Conservation (phyloP, 2,888 invertebrate species). For the Schrankia costaestrigalis region DNA sequence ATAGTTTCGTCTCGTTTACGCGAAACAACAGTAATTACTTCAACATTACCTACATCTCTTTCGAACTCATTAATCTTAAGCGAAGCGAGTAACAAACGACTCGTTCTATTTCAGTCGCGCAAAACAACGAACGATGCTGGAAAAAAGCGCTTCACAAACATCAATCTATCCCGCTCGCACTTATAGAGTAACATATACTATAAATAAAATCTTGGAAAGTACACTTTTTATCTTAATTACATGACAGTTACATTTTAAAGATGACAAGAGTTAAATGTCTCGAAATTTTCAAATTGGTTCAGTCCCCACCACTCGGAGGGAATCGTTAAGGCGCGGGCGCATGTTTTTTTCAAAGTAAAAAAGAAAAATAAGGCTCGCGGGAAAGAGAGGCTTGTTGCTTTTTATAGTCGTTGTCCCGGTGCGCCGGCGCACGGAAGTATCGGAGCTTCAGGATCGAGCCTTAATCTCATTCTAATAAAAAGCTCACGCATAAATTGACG, state of each 20-base stretch:
- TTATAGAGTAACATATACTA: slow-evolving; percentile 29
- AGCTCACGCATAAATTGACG: slow-evolving; percentile 76
- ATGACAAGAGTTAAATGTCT: slow-evolving; percentile 57
- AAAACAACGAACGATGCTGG: slow-evolving; percentile 43
- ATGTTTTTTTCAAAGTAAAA: slow-evolving; percentile 58
- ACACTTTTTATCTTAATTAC: slow-evolving; percentile 51
- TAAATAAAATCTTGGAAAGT: slow-evolving; percentile 53
- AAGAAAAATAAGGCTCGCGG: slow-evolving; percentile 68
- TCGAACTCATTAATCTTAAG: slow-evolving; percentile 71
- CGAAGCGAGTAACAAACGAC: slow-evolving; percentile 49
- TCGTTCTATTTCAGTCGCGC: slow-evolving; percentile 71
- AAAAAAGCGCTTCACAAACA: slow-evolving; percentile 33
- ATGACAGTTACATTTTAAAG: slow-evolving; percentile 49
- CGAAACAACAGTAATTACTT: slow-evolving; percentile 68
- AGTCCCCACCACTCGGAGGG: slow-evolving; percentile 54
- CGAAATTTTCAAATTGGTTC: slow-evolving; percentile 53
- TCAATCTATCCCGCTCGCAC: slow-evolving; percentile 55
- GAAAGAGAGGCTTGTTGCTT: slow-evolving; percentile 78
- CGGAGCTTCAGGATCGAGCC: slow-evolving; percentile 72
- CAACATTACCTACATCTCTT: slow-evolving; percentile 68
- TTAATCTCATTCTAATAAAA: slow-evolving; percentile 78
- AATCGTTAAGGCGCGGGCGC: slow-evolving; percentile 60
- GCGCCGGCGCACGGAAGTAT: slow-evolving; percentile 78
- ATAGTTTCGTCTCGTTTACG: slow-evolving; percentile 75
- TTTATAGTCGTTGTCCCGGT: slow-evolving; percentile 76